phyloP scores from a whole-genome alignment of 1,140 invertebrate species.

The Notospermus geniculatus region DNA sequence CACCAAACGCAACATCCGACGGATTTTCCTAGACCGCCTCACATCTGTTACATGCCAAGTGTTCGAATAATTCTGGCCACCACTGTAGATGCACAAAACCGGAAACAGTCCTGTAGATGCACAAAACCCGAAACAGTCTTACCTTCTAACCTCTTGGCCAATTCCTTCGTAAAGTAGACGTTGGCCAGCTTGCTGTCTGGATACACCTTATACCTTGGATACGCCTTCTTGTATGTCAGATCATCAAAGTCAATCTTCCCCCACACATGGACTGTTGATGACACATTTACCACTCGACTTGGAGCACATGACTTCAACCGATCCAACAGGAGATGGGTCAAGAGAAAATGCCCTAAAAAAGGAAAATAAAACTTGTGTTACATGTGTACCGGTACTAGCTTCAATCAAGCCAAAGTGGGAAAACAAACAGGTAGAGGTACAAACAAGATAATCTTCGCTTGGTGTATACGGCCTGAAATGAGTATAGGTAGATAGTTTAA shows the following conservation, averaged over 20 bases:
- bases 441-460: no score
- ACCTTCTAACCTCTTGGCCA: constrained; percentile 51
- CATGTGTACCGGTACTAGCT: no score
- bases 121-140: no score
- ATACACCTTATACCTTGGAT: constrained; percentile 55
- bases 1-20: no score
- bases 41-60: no score
- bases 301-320: constrained; percentile 42
- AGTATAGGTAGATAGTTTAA: no score
- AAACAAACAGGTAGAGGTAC: no score
- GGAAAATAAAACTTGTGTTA: no score
- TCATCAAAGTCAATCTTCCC: constrained; percentile 15
- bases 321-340: constrained; percentile 43
- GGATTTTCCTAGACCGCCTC: no score
- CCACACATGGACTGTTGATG: constrained; percentile 17
- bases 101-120: background rate
- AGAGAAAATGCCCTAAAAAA: constrained; percentile 39
- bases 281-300: constrained; percentile 38
- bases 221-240: constrained; percentile 26
- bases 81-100: background rate
- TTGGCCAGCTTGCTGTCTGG: constrained; percentile 71
- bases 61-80: no score
- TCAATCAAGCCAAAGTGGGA: no score
- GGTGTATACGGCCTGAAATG: no score
- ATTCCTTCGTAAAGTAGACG: constrained; percentile 67